Conservation (phyloP, 2,797 vertebrate species). For the Apodemus agrarius region DNA sequence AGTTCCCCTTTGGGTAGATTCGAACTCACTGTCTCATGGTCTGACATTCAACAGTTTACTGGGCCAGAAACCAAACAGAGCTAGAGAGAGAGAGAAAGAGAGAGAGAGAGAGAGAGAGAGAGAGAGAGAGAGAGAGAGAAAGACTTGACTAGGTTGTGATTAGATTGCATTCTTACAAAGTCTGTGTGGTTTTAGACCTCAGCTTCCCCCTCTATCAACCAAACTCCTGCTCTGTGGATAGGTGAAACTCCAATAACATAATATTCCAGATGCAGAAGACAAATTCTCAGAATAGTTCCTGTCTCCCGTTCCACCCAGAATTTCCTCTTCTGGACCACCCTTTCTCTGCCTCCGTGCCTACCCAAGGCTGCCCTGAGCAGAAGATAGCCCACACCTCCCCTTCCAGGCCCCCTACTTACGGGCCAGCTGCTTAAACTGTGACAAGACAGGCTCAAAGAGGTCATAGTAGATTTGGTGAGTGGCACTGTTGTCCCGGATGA, state of each 20-base stretch:
- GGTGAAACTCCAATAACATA: neutral
- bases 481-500: slow-evolving; percentile 90
- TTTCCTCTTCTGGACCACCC: neutral
- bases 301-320: neutral
- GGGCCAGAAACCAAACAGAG: neutral
- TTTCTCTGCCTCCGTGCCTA: neutral
- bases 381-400: neutral
- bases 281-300: neutral
- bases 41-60: neutral
- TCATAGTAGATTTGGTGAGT: slow-evolving; percentile 91
- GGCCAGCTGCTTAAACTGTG: slow-evolving; percentile 88
- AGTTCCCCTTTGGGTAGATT: neutral
- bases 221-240: neutral
- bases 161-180: neutral
- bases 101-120: too few relatives aligned
- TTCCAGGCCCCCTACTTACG: slow-evolving; percentile 81
- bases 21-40: neutral
- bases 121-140: too few relatives aligned
- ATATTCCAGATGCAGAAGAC: neutral
- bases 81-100: too few relatives aligned
- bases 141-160: neutral
- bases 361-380: neutral
- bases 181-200: neutral
- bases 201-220: neutral
- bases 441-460: slow-evolving; percentile 91